Conservation (phyloP, 2,888 invertebrate species). For the Matsumyia berberina region DNA sequence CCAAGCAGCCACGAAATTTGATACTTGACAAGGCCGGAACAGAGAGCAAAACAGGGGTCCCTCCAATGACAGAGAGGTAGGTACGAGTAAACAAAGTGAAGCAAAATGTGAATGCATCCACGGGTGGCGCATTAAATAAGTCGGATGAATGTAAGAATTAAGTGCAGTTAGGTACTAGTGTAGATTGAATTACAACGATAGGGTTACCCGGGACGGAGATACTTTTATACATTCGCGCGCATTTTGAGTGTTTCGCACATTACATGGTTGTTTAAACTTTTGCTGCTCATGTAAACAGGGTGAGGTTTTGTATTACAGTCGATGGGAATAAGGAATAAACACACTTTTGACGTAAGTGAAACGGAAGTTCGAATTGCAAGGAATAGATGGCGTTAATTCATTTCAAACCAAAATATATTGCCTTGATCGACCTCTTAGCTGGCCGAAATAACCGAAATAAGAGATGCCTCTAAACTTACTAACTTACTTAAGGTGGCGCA, state of each 20-base stretch:
- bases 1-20: constrained; percentile 35
- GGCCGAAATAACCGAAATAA: too few species aligned
- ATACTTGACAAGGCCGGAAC: constrained; percentile 37
- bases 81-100: constrained; percentile 17
- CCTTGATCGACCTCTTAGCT: too few species aligned
- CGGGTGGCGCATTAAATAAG: constrained; percentile 52
- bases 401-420: too few species aligned
- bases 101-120: constrained; percentile 40
- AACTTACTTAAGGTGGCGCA: too few species aligned
- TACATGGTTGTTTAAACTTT: constrained; percentile 37
- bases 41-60: constrained; percentile 12
- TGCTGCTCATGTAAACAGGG: constrained; percentile 1
- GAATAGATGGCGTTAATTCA: too few species aligned
- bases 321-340: too few species aligned
- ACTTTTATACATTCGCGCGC: constrained; percentile 24
- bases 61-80: background rate
- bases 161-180: constrained; percentile 27
- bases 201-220: constrained; percentile 10
- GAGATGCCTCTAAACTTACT: too few species aligned
- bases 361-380: too few species aligned
- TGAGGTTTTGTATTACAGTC: too few species aligned
- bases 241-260: constrained; percentile 46
- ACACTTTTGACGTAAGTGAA: too few species aligned
- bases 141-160: constrained; percentile 54
- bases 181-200: constrained; percentile 49